Conservation (phyloP, 2,888 invertebrate species). For the Vandiemenella viatica region DNA sequence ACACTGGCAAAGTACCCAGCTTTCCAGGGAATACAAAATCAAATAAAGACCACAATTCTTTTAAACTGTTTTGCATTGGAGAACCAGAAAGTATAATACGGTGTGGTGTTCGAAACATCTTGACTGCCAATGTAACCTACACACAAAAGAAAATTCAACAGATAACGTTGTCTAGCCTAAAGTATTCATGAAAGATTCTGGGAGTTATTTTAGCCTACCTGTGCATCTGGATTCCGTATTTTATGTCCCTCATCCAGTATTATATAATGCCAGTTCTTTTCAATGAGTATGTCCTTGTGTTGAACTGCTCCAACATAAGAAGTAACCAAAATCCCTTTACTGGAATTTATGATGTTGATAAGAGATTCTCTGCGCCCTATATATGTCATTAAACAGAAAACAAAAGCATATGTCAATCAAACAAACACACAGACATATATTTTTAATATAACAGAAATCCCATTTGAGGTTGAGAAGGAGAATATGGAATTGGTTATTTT, state of each 20-base stretch:
- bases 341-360: constrained; percentile 26
- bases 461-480: no score
- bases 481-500: no score
- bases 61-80: constrained; percentile 85
- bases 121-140: constrained; percentile 51
- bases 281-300: constrained; percentile 49
- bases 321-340: constrained; percentile 66
- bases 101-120: constrained; percentile 66
- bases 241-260: constrained; percentile 87
- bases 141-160: background rate
- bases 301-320: constrained; percentile 69
- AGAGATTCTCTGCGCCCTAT: constrained; percentile 21
- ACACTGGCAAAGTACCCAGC: constrained; percentile 66
- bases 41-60: constrained; percentile 82
- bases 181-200: no score
- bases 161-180: background rate
- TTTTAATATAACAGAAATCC: no score
- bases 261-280: constrained; percentile 74
- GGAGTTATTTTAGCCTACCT: constrained; percentile 33
- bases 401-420: no score
- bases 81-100: constrained; percentile 74
- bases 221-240: constrained; percentile 81
- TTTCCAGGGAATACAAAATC: constrained; percentile 88
- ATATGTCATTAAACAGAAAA: no score
- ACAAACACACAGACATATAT: no score